Percentiles rank a stretch among this genome's conserved stretches.
These are phyloP conservation scores for Formicarius rufipectus DNA, from an alignment of 2,113 vertebrate genomes.

Conservation along the genomic window DNA sequence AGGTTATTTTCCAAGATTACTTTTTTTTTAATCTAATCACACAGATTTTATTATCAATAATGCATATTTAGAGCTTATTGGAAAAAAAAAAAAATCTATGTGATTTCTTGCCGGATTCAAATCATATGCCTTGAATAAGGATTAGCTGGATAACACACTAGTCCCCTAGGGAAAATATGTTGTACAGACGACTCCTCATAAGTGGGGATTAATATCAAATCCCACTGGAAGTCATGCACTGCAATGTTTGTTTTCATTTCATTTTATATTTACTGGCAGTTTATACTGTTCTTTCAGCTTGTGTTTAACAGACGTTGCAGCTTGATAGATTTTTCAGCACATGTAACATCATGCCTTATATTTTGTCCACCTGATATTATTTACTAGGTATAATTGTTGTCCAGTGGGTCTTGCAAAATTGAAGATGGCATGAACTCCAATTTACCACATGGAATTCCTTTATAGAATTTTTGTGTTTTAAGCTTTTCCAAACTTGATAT, in stretches of 20 bases:
- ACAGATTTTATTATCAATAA: slow-evolving; percentile 4
- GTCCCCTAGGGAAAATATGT: slow-evolving; percentile 55
- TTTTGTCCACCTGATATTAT: not conserved
- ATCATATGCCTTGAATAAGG: slow-evolving; percentile 52
- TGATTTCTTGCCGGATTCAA: slow-evolving; percentile 17
- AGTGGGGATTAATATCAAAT: slow-evolving; percentile 64
- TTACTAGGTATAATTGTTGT: not conserved
- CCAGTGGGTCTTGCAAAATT: not conserved
- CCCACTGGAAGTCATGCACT: slow-evolving; percentile 56
- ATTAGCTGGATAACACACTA: slow-evolving; percentile 44
- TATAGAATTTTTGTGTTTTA: not conserved
- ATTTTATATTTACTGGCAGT: slow-evolving; percentile 60
- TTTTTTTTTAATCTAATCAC: not conserved
- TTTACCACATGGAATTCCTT: not conserved
- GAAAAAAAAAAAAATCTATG: slow-evolving; percentile 45
- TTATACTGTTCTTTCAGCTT: slow-evolving; percentile 45
- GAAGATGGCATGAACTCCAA: not conserved
- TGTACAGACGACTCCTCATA: slow-evolving; percentile 52
- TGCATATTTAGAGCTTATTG: slow-evolving; percentile 14
- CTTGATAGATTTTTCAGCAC: slow-evolving; percentile 19
- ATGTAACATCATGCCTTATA: not conserved
- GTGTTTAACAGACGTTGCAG: slow-evolving; percentile 9
- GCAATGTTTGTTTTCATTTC: slow-evolving; percentile 62
- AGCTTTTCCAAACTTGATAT: not conserved
- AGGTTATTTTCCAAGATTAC: not conserved